These are phyloP conservation scores for Luperina nickerlii DNA, from an alignment of 2,888 invertebrate genomes.

Conservation along the genomic window DNA sequence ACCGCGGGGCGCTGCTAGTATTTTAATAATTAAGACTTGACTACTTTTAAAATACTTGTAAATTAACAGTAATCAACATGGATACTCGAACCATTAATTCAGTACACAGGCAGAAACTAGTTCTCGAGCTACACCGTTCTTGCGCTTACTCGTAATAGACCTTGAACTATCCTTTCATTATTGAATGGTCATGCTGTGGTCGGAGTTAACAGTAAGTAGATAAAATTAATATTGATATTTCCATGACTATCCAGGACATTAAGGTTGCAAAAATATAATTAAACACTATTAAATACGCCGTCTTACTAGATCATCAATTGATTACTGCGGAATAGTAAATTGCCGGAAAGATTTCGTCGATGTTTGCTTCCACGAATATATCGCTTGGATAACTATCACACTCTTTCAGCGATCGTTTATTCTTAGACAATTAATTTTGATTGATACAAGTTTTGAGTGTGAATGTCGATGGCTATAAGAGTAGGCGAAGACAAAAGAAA, in stretches of 20 bases:
- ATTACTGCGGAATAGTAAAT: background rate
- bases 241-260: background rate
- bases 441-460: no score
- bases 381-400: background rate
- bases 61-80: background rate
- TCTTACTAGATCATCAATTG: no score
- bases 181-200: background rate
- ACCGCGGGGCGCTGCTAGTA: no score
- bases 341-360: background rate
- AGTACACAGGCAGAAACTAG: constrained; percentile 9
- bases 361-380: background rate
- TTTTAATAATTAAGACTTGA: background rate
- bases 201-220: background rate
- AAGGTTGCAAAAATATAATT: background rate
- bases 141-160: constrained; percentile 1
- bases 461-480: no score
- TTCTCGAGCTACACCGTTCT: constrained; percentile 13
- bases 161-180: constrained; percentile 32
- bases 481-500: no score
- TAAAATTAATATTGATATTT: background rate
- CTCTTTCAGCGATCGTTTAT: background rate
- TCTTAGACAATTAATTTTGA: background rate
- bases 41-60: constrained; percentile 1
- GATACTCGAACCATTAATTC: background rate
- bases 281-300: background rate